Conservation (phyloP, 2,797 vertebrate species). For the Clarias fuscus region DNA sequence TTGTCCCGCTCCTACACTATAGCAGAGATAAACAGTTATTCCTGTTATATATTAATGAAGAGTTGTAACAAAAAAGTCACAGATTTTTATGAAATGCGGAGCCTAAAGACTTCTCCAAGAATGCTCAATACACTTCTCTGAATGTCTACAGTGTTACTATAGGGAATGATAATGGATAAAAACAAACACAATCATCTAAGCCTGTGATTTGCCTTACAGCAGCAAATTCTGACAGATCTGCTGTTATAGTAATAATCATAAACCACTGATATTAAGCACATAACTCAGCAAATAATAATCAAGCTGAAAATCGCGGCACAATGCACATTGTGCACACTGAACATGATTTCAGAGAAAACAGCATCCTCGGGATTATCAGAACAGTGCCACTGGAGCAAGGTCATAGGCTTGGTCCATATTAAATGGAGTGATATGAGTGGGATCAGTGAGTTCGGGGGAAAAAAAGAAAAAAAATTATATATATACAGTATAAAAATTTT, state of each 20-base stretch:
- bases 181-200: not conserved
- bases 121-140: too few relatives aligned
- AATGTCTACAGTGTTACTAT: not conserved
- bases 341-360: not conserved
- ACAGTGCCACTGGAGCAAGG: constrained; percentile 7
- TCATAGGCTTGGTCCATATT: not conserved
- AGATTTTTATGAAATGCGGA: too few relatives aligned
- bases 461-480: not conserved
- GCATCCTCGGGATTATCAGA: not conserved
- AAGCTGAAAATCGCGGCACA: not conserved
- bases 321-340: not conserved
- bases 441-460: not conserved
- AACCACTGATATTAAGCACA: not conserved
- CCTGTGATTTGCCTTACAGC: not conserved
- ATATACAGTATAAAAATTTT: too few relatives aligned
- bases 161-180: not conserved
- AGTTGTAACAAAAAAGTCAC: too few relatives aligned
- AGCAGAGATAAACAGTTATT: not conserved
- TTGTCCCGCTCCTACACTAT: not conserved
- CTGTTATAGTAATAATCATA: not conserved
- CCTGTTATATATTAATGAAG: not conserved
- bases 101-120: too few relatives aligned
- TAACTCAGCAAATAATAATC: not conserved
- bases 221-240: not conserved
- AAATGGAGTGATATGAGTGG: constrained; percentile 12